Conservation (phyloP, 2,113 vertebrate genomes). For the Gobius niger region DNA sequence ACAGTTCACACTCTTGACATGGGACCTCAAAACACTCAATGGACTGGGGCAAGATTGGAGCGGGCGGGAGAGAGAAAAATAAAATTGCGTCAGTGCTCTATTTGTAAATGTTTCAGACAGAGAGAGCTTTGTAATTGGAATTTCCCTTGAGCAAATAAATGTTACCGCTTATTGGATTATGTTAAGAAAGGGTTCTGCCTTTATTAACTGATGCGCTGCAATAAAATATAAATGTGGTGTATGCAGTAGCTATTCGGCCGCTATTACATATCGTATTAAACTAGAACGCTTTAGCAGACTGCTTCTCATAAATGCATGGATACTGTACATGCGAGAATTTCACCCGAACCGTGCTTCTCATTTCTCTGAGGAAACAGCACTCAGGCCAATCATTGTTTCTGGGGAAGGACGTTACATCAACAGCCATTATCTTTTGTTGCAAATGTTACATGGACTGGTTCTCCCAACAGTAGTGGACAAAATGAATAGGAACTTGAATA, state of each 20-base stretch:
- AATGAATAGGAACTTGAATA: neutral
- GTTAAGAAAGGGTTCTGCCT: constrained; percentile 8
- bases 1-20: constrained; percentile 28
- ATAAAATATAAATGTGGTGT: neutral
- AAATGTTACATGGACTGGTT: constrained; percentile 12
- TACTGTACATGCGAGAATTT: constrained; percentile 28
- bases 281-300: constrained; percentile 20
- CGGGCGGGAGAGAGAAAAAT: constrained; percentile 1
- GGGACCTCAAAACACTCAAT: constrained; percentile 41
- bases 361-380: constrained; percentile 59
- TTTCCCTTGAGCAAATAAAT: constrained; percentile 41
- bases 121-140: constrained; percentile 40
- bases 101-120: constrained; percentile 53
- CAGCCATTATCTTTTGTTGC: constrained; percentile 43
- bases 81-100: constrained; percentile 35
- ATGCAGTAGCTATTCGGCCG: constrained; percentile 1
- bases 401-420: constrained; percentile 47
- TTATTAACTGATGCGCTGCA: constrained; percentile 9
- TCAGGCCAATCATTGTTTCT: constrained; percentile 60
- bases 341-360: constrained; percentile 54
- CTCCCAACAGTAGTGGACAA: neutral
- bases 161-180: constrained; percentile 44
- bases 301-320: constrained; percentile 39
- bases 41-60: constrained; percentile 1
- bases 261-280: constrained; percentile 30